Base-by-base conservation (phyloP, 30 jellyfish, hydroid and myxozoan genomes). In the Mastigias papua region DNA sequence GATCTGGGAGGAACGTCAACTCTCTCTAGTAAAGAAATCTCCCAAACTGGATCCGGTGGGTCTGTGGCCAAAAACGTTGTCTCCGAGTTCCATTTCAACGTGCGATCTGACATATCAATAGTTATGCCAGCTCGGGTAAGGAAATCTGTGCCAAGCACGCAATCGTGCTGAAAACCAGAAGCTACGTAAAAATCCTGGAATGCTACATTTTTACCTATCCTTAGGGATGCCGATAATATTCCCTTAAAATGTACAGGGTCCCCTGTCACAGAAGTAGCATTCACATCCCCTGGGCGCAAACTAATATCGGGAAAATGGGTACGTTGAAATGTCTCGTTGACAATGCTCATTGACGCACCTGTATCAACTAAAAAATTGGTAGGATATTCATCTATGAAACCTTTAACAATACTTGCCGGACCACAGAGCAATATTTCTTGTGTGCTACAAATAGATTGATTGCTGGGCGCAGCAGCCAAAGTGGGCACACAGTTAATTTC, bases 191-290 rank as follows among this genome's bases (percentile, higher is more conserved):
- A n/a, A n/a, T n/a, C n/a, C n/a, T n/a, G n/a, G n/a, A n/a, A n/a
- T n/a, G n/a, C n/a, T n/a, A n/a, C n/a, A n/a, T n/a, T n/a, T n/a
- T n/a, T n/a, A n/a, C n/a, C n/a, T n/a, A n/a, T n/a, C n/a, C n/a
- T n/a, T 26, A 80, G 67, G 71, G 90, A 80, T 37, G 90, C 90
- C 30, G 84, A 80, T 32, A 80, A 80, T 6, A 60, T 34, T 7
- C 90, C 81, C 90, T 80, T 80, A 31, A 80, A 80, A 2, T 37
- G 61, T 10, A 80, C 90, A 80, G 82, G 90, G 9, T 80, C 90
- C 16, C 90, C 90, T 70, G 90, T 78, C 54, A 78, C 89, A 5
- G 89, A 78, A 6, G 89, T 78, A 46, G 60, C 60, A 46, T 46
- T 46, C 60, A 46, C 60, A 46, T 46, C 60, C 77, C 77, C 22